Evolutionary conservation across 2,113 vertebrate species (phyloP).

Genomic region (Nicator chloris): DNA sequence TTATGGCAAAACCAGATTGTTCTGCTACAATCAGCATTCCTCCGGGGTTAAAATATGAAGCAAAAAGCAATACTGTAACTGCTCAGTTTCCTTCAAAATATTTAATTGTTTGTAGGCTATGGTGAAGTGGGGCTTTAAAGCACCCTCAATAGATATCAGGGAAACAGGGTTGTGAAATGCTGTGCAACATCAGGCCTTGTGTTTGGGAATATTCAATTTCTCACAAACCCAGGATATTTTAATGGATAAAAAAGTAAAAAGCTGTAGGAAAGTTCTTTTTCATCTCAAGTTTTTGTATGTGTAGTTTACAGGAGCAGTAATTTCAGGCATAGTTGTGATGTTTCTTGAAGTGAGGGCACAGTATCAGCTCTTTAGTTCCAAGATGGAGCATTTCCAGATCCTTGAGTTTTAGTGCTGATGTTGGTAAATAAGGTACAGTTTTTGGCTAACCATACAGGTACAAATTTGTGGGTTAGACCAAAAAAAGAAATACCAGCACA

Average conservation of each 20-base stretch:
- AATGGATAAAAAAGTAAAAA: neutral
- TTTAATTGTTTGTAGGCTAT: neutral
- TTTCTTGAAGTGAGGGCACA: neutral
- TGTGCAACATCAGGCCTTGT: neutral
- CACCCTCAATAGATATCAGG: neutral
- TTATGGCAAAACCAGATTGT: neutral
- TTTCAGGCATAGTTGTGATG: neutral
- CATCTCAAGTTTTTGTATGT: neutral
- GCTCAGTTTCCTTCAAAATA: neutral
- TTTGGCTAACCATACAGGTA: slow-evolving; percentile 32
- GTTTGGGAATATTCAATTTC: neutral
- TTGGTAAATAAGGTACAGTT: slow-evolving; percentile 44
- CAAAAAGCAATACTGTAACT: neutral
- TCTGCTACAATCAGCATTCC: neutral
- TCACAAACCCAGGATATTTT: neutral
- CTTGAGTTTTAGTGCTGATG: slow-evolving; percentile 5
- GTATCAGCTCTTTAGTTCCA: neutral
- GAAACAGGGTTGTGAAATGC: neutral
- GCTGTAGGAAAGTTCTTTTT: neutral
- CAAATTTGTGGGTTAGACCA: slow-evolving; percentile 39
- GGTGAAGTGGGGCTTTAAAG: neutral
- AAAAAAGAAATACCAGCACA: slow-evolving; percentile 32
- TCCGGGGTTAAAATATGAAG: neutral
- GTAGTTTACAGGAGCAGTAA: neutral
- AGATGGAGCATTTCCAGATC: slow-evolving; percentile 3